A percentile compares a stretch with the other conserved stretches of the same genome.
phyloP scores from a whole-genome alignment of 1,140 invertebrate species.

The Conopomorpha cramerella region DNA sequence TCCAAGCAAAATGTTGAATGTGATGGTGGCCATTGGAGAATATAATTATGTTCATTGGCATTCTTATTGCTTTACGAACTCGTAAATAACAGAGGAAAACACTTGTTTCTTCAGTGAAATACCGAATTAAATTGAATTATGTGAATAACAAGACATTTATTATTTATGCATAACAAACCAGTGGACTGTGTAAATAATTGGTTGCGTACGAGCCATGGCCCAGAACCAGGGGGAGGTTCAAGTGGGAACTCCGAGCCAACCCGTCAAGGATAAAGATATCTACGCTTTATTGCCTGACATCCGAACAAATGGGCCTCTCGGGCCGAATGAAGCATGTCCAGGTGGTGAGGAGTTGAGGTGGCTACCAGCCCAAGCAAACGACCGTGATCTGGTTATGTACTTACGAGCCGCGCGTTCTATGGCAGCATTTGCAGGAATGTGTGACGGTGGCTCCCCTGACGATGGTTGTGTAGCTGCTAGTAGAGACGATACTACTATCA shows the following conservation, averaged over 20 bases:
- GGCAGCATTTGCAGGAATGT: slow-evolving; percentile 94
- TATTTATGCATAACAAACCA: background rate
- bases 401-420: slow-evolving; percentile 93
- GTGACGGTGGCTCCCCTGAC: slow-evolving; percentile 95
- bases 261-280: slow-evolving; percentile 56
- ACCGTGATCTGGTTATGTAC: slow-evolving; percentile 96
- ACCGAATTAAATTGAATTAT: slow-evolving; percentile 38
- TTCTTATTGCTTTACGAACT: slow-evolving; percentile 44
- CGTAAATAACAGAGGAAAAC: slow-evolving; percentile 30
- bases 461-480: slow-evolving; percentile 96
- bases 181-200: slow-evolving; percentile 34
- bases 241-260: slow-evolving; percentile 50
- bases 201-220: slow-evolving; percentile 37
- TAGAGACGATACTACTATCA: slow-evolving; percentile 96
- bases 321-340: slow-evolving; percentile 76
- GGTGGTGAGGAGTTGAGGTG: slow-evolving; percentile 89
- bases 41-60: slow-evolving; percentile 61
- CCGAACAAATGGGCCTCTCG: slow-evolving; percentile 64
- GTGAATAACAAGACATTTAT: slow-evolving; percentile 19
- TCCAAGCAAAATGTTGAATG: slow-evolving; percentile 53
- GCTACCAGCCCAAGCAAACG: slow-evolving; percentile 87
- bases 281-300: slow-evolving; percentile 76
- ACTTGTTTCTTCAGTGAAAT: slow-evolving; percentile 20
- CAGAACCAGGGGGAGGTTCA: slow-evolving; percentile 58
- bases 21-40: slow-evolving; percentile 59